Percentiles rank a stretch among this genome's conserved stretches.
These are phyloP conservation scores for Lasiurus borealis DNA, from an alignment of 2,113 vertebrate genomes.

Conservation along the genomic window DNA sequence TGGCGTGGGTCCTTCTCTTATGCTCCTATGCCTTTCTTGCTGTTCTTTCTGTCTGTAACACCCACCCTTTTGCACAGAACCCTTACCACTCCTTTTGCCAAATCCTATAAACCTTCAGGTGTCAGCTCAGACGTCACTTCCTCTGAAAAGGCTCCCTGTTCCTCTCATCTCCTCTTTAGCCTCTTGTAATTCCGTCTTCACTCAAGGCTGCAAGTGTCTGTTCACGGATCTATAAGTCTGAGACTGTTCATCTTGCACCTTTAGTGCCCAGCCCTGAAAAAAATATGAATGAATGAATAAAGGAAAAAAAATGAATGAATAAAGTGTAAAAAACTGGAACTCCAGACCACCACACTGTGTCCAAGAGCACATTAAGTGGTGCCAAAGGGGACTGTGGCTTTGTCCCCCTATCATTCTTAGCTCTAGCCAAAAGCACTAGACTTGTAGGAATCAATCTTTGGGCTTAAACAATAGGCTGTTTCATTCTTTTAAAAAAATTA, in stretches of 20 bases:
- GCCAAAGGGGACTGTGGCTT: not conserved
- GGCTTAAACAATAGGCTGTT: constrained; percentile 89
- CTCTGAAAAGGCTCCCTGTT: not conserved
- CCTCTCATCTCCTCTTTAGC: not conserved
- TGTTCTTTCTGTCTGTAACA: not conserved
- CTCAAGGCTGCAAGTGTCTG: not conserved
- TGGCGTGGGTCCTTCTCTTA: not conserved
- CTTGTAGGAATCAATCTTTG: constrained; percentile 85
- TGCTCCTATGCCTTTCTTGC: not conserved
- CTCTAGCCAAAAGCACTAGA: constrained; percentile 88
- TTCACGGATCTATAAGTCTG: not conserved
- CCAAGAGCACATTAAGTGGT: not conserved
- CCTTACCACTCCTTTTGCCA: not conserved
- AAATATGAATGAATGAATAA: not conserved
- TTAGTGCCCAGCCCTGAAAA: not conserved
- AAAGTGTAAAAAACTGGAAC: not conserved
- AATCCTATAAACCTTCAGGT: not conserved
- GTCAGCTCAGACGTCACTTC: not conserved
- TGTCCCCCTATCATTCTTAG: constrained; percentile 84
- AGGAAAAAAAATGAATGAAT: not conserved
- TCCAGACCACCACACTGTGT: not conserved
- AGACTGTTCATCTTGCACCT: not conserved
- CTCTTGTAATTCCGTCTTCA: not conserved
- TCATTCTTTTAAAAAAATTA: constrained; percentile 80
- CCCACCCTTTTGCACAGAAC: not conserved